Conservation (phyloP, 2,797 vertebrate species). For the Muraenolepis orangiensis region DNA sequence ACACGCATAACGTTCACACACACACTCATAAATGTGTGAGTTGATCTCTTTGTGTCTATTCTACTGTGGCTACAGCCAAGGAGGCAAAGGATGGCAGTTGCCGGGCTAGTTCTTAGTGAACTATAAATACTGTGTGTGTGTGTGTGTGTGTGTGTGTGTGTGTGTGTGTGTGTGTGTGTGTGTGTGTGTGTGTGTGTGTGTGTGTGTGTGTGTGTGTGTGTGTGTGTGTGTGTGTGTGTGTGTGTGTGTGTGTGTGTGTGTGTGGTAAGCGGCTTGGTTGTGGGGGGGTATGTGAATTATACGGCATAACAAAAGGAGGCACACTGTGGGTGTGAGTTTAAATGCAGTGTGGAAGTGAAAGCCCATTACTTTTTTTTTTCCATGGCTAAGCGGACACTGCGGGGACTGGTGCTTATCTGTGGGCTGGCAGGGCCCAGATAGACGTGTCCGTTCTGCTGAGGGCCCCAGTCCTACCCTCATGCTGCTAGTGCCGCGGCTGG, state of each 20-base stretch:
- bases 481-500: neutral
- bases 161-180: too few relatives aligned
- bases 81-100: neutral
- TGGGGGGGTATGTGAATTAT: neutral
- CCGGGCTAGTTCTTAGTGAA: neutral
- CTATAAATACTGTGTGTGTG: neutral
- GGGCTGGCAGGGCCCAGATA: neutral
- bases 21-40: neutral
- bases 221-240: too few relatives aligned
- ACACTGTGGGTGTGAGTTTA: neutral
- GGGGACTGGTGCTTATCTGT: slow-evolving; percentile 9
- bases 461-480: neutral
- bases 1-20: neutral
- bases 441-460: neutral
- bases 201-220: too few relatives aligned
- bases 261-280: neutral
- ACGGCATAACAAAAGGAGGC: neutral
- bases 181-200: too few relatives aligned
- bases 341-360: neutral
- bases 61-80: neutral
- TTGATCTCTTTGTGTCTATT: neutral
- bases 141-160: too few relatives aligned
- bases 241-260: too few relatives aligned
- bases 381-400: neutral
- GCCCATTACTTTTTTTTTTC: neutral